Percentiles rank a stretch among this genome's conserved stretches.
Conservation (phyloP, 2,113 vertebrate species). For the Tragelaphus scriptus region DNA sequence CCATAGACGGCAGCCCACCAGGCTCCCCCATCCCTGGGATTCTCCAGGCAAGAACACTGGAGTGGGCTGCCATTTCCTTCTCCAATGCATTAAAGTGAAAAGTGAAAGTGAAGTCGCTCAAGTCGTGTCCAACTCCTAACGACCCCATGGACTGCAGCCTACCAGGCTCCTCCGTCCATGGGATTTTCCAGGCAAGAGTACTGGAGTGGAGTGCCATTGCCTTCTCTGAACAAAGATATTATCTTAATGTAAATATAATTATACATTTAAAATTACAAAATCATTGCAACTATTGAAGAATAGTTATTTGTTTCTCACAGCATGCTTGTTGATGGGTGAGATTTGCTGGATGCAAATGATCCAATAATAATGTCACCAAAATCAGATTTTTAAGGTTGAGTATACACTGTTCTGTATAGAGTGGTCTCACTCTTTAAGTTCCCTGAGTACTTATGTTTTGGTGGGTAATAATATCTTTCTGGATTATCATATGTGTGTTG, state of each 20-base stretch:
- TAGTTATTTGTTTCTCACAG: neutral
- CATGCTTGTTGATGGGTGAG: neutral
- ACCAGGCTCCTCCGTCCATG: too few relatives aligned
- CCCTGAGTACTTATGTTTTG: neutral
- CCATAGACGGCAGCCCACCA: too few relatives aligned
- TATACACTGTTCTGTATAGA: neutral
- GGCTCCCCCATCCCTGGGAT: too few relatives aligned
- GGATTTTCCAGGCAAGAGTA: too few relatives aligned
- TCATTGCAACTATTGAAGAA: neutral
- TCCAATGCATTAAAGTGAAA: too few relatives aligned
- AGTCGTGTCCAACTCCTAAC: too few relatives aligned
- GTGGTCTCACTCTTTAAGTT: neutral
- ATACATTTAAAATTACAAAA: neutral
- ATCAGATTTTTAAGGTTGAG: neutral
- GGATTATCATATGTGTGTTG: neutral
- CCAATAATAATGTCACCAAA: neutral
- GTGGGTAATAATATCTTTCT: neutral
- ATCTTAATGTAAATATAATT: neutral
- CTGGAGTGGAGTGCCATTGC: too few relatives aligned
- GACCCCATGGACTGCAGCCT: too few relatives aligned
- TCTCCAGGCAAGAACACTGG: too few relatives aligned
- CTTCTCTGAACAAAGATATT: neutral
- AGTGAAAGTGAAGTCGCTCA: too few relatives aligned
- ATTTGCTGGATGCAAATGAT: neutral
- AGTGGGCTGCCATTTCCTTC: too few relatives aligned